Percentiles rank a stretch among this genome's conserved stretches.
Evolutionary conservation across 2,113 vertebrate genomes (phyloP).

Genomic region (Stigmatopora argus): DNA sequence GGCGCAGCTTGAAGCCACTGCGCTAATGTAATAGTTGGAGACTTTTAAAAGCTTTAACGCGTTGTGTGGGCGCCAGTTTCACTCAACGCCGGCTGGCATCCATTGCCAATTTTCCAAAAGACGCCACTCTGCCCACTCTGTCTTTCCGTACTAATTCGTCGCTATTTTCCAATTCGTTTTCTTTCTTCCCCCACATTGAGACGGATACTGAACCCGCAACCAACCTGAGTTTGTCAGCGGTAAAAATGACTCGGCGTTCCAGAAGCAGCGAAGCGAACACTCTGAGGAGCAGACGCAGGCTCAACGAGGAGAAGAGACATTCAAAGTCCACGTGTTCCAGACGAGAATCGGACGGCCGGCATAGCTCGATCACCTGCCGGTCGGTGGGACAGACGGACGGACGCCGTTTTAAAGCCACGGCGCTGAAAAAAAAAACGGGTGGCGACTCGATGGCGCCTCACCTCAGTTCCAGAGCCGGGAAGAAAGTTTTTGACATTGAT

Average conservation of each 20-base stretch:
- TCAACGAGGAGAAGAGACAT: conserved; percentile 87
- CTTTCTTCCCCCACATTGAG: no score
- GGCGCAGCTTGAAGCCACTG: conserved; percentile 10
- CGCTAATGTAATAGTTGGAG: neutral
- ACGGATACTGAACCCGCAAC: neutral
- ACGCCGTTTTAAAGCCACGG: neutral
- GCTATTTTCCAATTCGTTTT: no score
- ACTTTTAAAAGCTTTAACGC: conserved; percentile 14
- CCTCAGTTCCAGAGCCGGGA: conserved; percentile 93
- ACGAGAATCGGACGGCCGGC: conserved; percentile 86
- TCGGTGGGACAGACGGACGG: no score
- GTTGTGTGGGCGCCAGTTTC: conserved; percentile 11
- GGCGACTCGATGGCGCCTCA: conserved; percentile 35
- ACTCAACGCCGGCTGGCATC: conserved; percentile 54
- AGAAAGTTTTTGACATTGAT: conserved; percentile 93
- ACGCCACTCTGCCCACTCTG: conserved; percentile 56
- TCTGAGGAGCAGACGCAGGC: conserved; percentile 84
- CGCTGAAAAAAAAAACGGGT: neutral
- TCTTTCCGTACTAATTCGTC: no score
- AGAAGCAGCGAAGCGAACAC: conserved; percentile 92
- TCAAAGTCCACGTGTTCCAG: conserved; percentile 95
- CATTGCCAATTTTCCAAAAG: conserved; percentile 53
- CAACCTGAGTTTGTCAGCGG: conserved; percentile 95
- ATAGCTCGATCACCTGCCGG: conserved; percentile 86
- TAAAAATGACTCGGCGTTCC: conserved; percentile 93